Base-by-base conservation (phyloP, 2,113 vertebrate species). In the Gadus macrocephalus region DNA sequence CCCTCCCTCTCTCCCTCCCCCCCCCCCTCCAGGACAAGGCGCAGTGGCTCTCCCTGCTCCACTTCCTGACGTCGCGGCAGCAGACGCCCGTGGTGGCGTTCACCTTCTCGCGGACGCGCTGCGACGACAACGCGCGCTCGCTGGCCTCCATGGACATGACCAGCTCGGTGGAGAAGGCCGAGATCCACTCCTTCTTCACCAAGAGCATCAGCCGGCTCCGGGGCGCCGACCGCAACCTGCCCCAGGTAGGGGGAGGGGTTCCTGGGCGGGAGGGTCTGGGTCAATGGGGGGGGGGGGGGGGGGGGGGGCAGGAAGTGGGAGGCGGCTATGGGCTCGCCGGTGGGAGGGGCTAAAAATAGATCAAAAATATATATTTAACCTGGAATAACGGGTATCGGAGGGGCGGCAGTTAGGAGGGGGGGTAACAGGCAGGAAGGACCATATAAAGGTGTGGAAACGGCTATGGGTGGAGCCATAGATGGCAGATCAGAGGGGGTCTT, bases 51-150 rank as follows among this genome's bases (percentile, higher is more conserved):
- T 89, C 94, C 5, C 90, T 97, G n/a, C 83, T 97, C 35, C 89
- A 93, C 76, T 93, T 88, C 83, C 92, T 97, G 80, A 93, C 92
- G n/a, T 73, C 89, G 73, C 89, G 92, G 22, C 94, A 95, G 72
- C 94, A 94, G 85, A 94, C 95, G 1, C 95, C 95, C 0, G 94
- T 96, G 64, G 95, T 97, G 3, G 94, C 94, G 0, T 97, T 97
- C 84, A 97, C 95, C 1, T 96, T 97, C 80, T 97, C 95, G 0
- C 92, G 95, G 31, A 89, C 92, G 0, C 94, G 95, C 55, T 96
- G 95, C 2, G 95, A 96, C 0, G 94, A 96, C 4, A 95, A 96
- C 49, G 95, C 95, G 3, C 90, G 93, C 0, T 90, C 93, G 0
- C 90, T 97, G 67, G 92, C 90, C 69, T 93, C 94, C 19, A 87